Conservation (phyloP, 2,113 vertebrate species). For the Pseudorectes ferrugineus region DNA sequence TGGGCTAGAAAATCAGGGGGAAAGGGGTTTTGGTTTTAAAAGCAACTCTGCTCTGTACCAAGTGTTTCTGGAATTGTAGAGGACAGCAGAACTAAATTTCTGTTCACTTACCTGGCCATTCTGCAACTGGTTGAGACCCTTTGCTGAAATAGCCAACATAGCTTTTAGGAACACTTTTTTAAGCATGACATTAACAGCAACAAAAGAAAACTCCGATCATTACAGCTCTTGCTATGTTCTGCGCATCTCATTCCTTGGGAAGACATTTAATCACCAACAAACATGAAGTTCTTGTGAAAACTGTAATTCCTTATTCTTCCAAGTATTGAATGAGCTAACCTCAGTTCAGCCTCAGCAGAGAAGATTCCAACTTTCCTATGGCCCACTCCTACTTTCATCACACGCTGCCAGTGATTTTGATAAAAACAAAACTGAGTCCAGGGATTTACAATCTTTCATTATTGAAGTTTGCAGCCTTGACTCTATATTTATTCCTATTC, state of each 20-base stretch:
- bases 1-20: not conserved
- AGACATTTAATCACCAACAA: not conserved
- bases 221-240: not conserved
- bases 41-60: not conserved
- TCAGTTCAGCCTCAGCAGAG: not conserved
- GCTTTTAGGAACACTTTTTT: not conserved
- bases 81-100: not conserved
- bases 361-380: not conserved
- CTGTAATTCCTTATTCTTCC: not conserved
- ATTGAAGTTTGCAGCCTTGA: not conserved
- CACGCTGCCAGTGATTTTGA: not conserved
- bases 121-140: not conserved
- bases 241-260: not conserved
- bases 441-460: not conserved
- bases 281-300: not conserved
- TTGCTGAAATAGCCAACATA: not conserved
- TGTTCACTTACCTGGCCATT: not conserved
- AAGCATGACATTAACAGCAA: not conserved
- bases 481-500: not conserved
- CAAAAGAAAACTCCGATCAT: not conserved
- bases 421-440: not conserved
- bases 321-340: not conserved
- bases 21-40: not conserved
- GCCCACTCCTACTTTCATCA: not conserved
- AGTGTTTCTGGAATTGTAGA: not conserved